These are phyloP conservation scores for Hydractinia echinata DNA, from an alignment of 30 jellyfish, hydroid and myxozoan species.

Conservation along the genomic window DNA sequence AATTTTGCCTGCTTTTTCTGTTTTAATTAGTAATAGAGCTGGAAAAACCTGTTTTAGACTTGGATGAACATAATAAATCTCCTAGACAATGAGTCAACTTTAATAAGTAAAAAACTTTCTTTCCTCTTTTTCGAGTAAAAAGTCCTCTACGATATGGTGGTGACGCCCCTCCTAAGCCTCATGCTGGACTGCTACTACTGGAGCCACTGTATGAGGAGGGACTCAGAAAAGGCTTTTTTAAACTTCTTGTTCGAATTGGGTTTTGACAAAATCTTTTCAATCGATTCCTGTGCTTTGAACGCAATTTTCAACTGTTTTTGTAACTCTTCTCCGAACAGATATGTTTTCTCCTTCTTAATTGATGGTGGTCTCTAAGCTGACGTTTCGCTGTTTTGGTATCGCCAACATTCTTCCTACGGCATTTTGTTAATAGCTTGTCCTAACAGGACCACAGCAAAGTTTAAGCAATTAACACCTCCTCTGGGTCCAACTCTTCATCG, in stretches of 20 bases:
- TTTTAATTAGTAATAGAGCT: not conserved
- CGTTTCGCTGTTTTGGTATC: not conserved
- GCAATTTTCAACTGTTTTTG: not conserved
- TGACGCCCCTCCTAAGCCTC: not conserved
- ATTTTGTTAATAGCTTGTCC: slow-evolving; percentile 5
- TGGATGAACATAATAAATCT: not conserved
- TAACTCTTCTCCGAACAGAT: not conserved
- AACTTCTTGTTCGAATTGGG: not conserved
- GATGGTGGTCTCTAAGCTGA: not conserved
- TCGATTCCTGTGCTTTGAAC: not conserved
- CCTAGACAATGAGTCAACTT: not conserved
- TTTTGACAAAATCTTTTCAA: not conserved
- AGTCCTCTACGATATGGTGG: not conserved
- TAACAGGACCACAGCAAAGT: not conserved
- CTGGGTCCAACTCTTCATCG: not conserved
- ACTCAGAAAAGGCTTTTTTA: not conserved
- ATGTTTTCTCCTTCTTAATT: not conserved
- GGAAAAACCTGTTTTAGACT: not conserved
- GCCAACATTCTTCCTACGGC: not conserved
- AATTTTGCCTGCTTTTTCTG: not conserved
- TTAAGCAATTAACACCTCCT: not conserved
- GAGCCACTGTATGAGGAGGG: not conserved
- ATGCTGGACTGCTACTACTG: not conserved
- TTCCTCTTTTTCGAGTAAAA: not conserved
- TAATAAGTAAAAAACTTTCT: not conserved